Evolutionary conservation across 2,888 invertebrate genomes (phyloP).

Genomic region (Volucella inflata): DNA sequence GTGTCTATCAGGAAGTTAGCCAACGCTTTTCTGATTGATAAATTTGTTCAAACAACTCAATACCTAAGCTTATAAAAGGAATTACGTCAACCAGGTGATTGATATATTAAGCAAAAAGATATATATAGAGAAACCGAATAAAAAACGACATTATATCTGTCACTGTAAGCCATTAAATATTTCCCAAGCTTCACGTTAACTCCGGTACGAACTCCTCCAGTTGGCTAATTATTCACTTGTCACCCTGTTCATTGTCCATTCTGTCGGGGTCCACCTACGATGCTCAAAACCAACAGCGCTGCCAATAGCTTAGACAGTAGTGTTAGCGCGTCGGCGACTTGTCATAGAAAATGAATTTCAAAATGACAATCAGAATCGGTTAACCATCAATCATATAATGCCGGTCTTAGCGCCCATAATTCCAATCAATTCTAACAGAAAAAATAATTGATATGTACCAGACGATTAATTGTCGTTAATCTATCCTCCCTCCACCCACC

Average conservation of each 20-base stretch:
- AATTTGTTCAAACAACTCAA: slow-evolving; percentile 45
- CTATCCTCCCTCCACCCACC: not conserved
- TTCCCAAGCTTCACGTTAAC: slow-evolving; percentile 45
- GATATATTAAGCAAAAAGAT: slow-evolving; percentile 29
- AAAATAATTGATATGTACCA: slow-evolving; percentile 65
- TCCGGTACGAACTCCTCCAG: slow-evolving; percentile 41
- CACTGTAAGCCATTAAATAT: slow-evolving; percentile 55
- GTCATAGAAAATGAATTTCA: slow-evolving; percentile 62
- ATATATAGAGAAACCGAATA: not conserved
- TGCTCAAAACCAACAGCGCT: not conserved
- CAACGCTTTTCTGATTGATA: slow-evolving; percentile 30
- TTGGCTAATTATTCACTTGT: slow-evolving; percentile 63
- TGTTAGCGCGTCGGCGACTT: slow-evolving; percentile 47
- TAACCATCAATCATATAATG: slow-evolving; percentile 61
- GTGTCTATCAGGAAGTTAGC: slow-evolving; percentile 20
- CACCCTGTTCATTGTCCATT: slow-evolving; percentile 22
- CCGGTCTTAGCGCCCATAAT: slow-evolving; percentile 70
- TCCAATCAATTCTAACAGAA: slow-evolving; percentile 57
- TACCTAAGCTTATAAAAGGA: slow-evolving; percentile 37
- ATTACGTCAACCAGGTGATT: slow-evolving; percentile 62
- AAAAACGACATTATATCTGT: slow-evolving; percentile 21
- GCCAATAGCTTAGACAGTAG: slow-evolving; percentile 2
- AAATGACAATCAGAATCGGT: slow-evolving; percentile 55
- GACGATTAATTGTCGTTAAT: slow-evolving; percentile 58
- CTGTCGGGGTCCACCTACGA: slow-evolving; percentile 45